Evolutionary conservation across 2,113 vertebrate species (phyloP), one percentile per base, ranked within the genome.

Genomic region (Pelecanus crispus): DNA sequence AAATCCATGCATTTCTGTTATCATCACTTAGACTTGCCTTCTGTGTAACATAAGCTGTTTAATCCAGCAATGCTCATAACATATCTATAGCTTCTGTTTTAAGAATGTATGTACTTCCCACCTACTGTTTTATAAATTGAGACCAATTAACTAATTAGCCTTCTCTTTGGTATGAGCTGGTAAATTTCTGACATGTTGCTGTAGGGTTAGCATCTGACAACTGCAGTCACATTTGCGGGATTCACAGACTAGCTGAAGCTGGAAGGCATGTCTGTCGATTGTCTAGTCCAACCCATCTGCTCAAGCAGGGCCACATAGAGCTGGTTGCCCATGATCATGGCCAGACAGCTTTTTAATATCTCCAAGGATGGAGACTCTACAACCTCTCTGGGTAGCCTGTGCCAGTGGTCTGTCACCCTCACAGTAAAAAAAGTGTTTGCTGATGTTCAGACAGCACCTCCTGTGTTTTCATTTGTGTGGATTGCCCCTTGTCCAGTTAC

Each of bases 121-220:
- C 7, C 32, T 67, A 38, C 8, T 55, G 20, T 52, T 71, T 85
- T 89, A 74, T 63, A 91, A 92, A 81, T 8, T 26, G 17, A 83
- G 25, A 73, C 26, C 13, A 73, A 34, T 78, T 58, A 72, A 66
- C 8, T 72, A 40, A 63, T 86, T 42, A 66, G 6, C 22, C 31
- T 55, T 61, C 16, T 38, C 14, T 81, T 86, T 52, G 6, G 5
- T 88, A 45, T 1, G 2, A n/a, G 9, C 22, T 0, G 0, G 8
- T 65, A 58, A 66, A 20, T 58, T 94, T 83, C 38, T 88, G 56
- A 42, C 5, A 11, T 55, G 4, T 72, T 62, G 10, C 22, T 82
- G 20, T 34, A 36, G 28, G 20, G 10, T 53, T 79, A 42, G 17
- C 31, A 44, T 47, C 18, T 0, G 3, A 32, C 10, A 83, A 28